Evolutionary conservation across 2,888 invertebrate species (phyloP), one percentile per base, ranked within the genome.

Genomic region (Ctena decussata): DNA sequence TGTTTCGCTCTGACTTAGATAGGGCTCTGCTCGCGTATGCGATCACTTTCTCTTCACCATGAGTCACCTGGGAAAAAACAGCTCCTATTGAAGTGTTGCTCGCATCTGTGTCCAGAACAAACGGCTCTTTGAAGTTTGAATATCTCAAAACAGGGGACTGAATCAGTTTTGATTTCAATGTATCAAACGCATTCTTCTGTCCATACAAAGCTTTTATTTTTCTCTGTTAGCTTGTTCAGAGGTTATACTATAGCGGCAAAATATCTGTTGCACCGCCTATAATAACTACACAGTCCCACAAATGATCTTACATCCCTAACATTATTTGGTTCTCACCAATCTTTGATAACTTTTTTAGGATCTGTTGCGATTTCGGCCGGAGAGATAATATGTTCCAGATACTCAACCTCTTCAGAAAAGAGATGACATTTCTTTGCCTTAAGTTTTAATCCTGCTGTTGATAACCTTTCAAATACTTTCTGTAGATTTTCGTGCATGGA

Each of bases 61-160:
- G 81, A 39, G 84, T 53, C 0, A 72, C 53, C 72, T 90, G 90
- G 0, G 85, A 85, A 6, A 90, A 71, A 0, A 87, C 86, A 27
- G 87, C 85, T 18, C 91, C 91, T 0, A 92, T 79, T 6, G 82
- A 86, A 30, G 5, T n/a, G 24, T 76, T 77, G 53, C 87, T 87
- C 11, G 91, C 90, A 69, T 91, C 89, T n/a, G 84, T 87, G 70
- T 91, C 89, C 30, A 91, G 70, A 18, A 90, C 73, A 70, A 84
- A 89, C 1, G 37, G 27, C 18, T 30, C 30, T 3, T 60, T 39
- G 18, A 76, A 72, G 35, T 83, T 81, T 24, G 78, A 85, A 65
- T 82, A 41, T 0, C 39, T 60, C n/a, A 89, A 53, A 18, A 27
- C 18, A 5, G 30, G 30, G 3, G 60, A 8, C 2, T 60, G 27